Conservation (phyloP, 2,113 vertebrate genomes). For the Hemiscyllium ocellatum region DNA sequence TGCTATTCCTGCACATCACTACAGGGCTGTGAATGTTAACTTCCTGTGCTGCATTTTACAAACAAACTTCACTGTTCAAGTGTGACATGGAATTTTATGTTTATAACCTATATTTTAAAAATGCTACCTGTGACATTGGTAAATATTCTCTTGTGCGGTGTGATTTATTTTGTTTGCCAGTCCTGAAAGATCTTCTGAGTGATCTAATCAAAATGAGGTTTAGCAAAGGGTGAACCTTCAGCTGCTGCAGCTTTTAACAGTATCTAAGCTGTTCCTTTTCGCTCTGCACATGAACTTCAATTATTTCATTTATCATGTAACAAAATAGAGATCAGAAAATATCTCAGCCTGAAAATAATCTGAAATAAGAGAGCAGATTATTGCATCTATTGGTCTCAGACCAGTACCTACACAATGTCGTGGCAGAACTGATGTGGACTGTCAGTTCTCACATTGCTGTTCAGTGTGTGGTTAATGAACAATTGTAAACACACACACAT, state of each 20-base stretch:
- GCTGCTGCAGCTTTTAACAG: neutral
- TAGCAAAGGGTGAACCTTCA: neutral
- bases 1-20: neutral
- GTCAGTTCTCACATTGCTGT: neutral
- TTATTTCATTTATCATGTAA: neutral
- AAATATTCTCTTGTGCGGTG: neutral
- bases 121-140: neutral
- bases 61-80: neutral
- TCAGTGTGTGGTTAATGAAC: neutral
- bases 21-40: neutral
- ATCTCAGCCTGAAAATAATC: neutral
- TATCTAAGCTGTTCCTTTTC: neutral
- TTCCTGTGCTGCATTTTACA: neutral
- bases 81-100: neutral
- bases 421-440: neutral
- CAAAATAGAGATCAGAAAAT: neutral
- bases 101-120: neutral
- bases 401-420: neutral
- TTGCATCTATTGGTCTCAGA: neutral
- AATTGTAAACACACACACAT: neutral
- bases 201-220: neutral
- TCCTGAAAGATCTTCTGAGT: constrained; percentile 9
- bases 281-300: neutral
- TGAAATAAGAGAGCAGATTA: neutral
- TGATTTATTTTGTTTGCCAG: constrained; percentile 15